Evolutionary conservation across 2,797 vertebrate species (phyloP), one percentile per base, ranked within the genome.

Genomic region (Pangasius mekongensis): DNA sequence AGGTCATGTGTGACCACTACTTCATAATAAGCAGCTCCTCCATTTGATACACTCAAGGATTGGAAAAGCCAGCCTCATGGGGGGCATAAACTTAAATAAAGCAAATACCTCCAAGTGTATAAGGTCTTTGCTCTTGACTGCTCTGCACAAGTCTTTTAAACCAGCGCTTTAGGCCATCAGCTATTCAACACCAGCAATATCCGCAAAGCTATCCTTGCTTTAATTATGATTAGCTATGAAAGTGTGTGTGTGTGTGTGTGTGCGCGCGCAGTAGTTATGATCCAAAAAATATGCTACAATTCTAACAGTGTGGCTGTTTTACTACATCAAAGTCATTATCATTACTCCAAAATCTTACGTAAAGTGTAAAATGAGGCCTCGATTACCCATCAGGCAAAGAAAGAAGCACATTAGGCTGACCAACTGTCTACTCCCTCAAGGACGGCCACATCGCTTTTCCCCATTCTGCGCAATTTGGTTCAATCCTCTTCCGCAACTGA

Each of bases 401-500:
- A 93, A 92, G 87, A 93, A 94, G 92, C 90, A 78, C 92, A 94
- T 93, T 91, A 92, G 80, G 47, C 91, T 94, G 95, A 95, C 94
- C 94, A 92, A 93, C 92, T 91, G 92, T 92, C 90, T 92, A 85
- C 88, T 91, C 92, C 92, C 92, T 87, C 66, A 89, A 94, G 93
- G 91, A 22, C 91, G 56, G 87, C 90, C 91, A 69, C 85, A 66
- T 43, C 89, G 91, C 93, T 94, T 93, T 92, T 91, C 91, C 88
- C 91, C 90, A 94, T 95, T 94, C 91, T 93, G 89, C 89, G 87
- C 92, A 94, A 95, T 95, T 95, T 94, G 92, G 93, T 95, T 93
- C 94, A 93, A 94, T 95, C 88, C 90, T 92, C 90, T 92, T 77
- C 89, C 92, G 92, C 94, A 93, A 94, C 90, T 94, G 94, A 95